Evolutionary conservation across 2,888 invertebrate species (phyloP).

Genomic region (Isotomurus palustris): DNA sequence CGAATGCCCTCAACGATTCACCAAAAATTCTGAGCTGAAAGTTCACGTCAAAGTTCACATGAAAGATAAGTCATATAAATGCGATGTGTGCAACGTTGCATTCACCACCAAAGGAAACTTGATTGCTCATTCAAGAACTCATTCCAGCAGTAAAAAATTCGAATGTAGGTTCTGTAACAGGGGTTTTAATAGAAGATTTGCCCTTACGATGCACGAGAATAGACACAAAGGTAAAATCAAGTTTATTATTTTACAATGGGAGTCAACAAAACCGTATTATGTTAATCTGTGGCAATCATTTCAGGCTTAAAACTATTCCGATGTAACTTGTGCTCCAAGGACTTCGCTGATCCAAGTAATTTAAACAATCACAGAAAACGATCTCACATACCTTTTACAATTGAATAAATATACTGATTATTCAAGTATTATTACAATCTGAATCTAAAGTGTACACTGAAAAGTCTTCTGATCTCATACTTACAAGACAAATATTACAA

Average conservation of each 20-base stretch:
- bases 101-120: slow-evolving; percentile 36
- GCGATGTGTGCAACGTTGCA: slow-evolving; percentile 21
- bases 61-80: slow-evolving; percentile 22
- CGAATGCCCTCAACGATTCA: slow-evolving; percentile 17
- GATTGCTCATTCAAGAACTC: slow-evolving; percentile 30
- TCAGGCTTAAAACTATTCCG: slow-evolving; percentile 16
- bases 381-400: too few species aligned
- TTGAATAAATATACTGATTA: too few species aligned
- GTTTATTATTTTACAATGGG: background rate
- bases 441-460: too few species aligned
- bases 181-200: slow-evolving; percentile 33
- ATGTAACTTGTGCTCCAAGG: slow-evolving; percentile 4
- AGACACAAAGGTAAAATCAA: slow-evolving; percentile 19
- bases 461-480: too few species aligned
- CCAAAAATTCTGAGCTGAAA: slow-evolving; percentile 27
- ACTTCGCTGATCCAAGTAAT: slow-evolving; percentile 21
- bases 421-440: too few species aligned
- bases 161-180: slow-evolving; percentile 25
- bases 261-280: background rate
- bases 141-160: slow-evolving; percentile 21
- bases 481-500: too few species aligned
- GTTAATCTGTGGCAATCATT: background rate
- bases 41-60: slow-evolving; percentile 24
- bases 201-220: slow-evolving; percentile 22
- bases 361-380: slow-evolving; percentile 16